Evolutionary conservation across 2,113 vertebrate species (phyloP), one percentile per base, ranked within the genome.

Genomic region (Calyptommatus sinebrachiatus): DNA sequence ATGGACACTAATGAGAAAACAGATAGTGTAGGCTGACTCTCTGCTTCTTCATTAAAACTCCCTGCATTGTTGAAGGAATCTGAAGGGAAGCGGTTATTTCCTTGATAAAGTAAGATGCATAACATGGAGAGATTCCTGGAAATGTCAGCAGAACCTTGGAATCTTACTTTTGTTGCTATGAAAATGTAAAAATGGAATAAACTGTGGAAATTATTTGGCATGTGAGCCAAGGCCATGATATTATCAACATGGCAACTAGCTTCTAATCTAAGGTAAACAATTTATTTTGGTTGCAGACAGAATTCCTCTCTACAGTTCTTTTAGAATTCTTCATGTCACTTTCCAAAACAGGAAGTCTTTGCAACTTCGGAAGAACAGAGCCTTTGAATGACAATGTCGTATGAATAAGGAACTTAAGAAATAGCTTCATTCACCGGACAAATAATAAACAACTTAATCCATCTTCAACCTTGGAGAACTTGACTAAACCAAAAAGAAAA

Each of bases 1-100:
- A 35, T 29, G 61, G 29, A 53, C 28, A 76, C 67, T 71, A 71
- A 67, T 71, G 73, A 80, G 77, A 35, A 66, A 71, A 80, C 76
- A 71, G 67, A 71, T 57, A 66, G 57, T 61, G 22, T 28, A 26
- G 46, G 4, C 18, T 65, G 67, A 26, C 26, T 63, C 73, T 80
- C 45, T 5, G 3, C 21, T 65, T 41, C 20, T 71, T 53, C n/a
- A 41, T 66, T 76, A 80, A 76, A 26, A 31, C n/a, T 29, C n/a
- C 21, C 45, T 62, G 8, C 3, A 20, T 78, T 53, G 9, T 76
- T 75, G 21, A 79, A 76, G 24, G 18, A 57, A 53, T 28, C 72
- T 60, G 3, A 14, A 12, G 28, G 53, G 65, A 2, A 50, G 22
- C 31, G 24, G 11, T 69, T 71, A 67, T 66, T 35, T 76, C 31